A percentile compares a stretch with the other conserved stretches of the same genome.
Evolutionary conservation across 2,888 invertebrate species (phyloP).

Genomic region (Drosophila prostipennis): DNA sequence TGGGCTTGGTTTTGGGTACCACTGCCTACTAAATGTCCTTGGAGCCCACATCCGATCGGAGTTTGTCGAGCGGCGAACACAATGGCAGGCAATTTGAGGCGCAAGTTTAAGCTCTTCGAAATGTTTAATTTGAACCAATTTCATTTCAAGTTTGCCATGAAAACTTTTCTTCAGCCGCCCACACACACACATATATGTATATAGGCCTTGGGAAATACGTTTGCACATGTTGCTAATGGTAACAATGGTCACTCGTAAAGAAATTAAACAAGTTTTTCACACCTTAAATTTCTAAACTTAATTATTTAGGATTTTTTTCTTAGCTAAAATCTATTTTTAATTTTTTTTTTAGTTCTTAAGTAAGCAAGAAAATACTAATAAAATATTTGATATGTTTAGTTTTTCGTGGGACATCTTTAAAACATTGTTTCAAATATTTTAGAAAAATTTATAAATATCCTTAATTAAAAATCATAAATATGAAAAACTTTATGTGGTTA

Average conservation of each 20-base stretch:
- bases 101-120: conserved; percentile 26
- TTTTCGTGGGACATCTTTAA: too few species aligned
- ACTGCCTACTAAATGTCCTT: conserved; percentile 21
- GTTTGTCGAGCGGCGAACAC: conserved; percentile 15
- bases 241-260: background rate
- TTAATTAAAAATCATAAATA: too few species aligned
- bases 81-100: conserved; percentile 31
- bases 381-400: too few species aligned
- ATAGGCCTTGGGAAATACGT: background rate
- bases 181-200: background rate
- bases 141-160: conserved; percentile 23
- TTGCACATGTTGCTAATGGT: conserved; percentile 1
- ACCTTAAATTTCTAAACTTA: background rate
- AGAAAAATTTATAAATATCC: too few species aligned
- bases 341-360: too few species aligned
- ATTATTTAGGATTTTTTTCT: background rate
- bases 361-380: too few species aligned
- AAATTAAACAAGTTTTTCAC: background rate
- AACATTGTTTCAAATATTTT: too few species aligned
- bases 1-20: background rate
- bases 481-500: too few species aligned
- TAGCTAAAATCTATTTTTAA: too few species aligned
- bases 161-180: conserved; percentile 3
- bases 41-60: conserved; percentile 25
- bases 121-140: conserved; percentile 31